Evolutionary conservation across 2,888 invertebrate species (phyloP).

Genomic region (Zootermopsis nevadensis): DNA sequence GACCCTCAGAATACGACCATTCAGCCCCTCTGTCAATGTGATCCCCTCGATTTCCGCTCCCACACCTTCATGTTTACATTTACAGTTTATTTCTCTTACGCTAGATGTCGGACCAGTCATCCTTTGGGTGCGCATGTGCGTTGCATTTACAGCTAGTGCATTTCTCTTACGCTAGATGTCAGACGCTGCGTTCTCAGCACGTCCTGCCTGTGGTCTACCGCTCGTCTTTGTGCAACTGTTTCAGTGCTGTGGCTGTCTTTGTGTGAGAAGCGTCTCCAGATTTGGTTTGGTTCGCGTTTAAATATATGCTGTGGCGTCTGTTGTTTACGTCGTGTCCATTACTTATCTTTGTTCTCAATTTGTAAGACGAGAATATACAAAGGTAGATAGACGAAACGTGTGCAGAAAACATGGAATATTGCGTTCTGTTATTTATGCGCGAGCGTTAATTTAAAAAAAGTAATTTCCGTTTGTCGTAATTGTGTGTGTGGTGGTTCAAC

Average conservation of each 20-base stretch:
- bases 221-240: background rate
- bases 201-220: no score
- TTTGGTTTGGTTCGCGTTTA: background rate
- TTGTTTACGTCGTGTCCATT: background rate
- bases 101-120: no score
- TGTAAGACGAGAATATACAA: background rate
- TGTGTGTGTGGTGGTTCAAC: background rate
- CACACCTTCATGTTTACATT: no score
- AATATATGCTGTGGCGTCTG: background rate
- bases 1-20: no score
- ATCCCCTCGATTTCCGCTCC: no score
- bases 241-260: background rate
- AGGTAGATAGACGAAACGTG: background rate
- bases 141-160: no score
- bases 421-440: background rate
- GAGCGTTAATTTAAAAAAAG: background rate
- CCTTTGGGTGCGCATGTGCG: no score
- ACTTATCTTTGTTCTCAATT: background rate
- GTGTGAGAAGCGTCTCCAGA: background rate
- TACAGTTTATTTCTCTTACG: no score
- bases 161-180: no score
- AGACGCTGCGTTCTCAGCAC: no score
- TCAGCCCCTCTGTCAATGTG: no score
- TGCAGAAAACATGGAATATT: background rate
- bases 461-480: background rate